These are phyloP conservation scores for Caenorhabditis japonica DNA, from an alignment of 2,888 invertebrate species.

Conservation along the genomic window DNA sequence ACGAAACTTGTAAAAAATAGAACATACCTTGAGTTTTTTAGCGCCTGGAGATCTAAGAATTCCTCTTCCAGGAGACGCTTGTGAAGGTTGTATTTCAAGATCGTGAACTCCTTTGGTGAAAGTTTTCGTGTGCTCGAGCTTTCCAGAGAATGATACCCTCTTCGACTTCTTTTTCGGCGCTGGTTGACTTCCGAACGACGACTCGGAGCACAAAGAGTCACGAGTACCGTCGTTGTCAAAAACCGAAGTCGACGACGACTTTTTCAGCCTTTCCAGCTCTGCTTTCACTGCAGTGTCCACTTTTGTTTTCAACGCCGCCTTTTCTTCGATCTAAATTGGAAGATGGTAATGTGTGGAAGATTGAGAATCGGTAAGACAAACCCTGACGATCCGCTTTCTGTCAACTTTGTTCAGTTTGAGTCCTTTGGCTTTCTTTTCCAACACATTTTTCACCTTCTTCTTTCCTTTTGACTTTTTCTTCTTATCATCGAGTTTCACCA, in stretches of 20 bases:
- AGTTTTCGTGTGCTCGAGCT: conserved; percentile 58
- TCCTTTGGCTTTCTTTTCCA: conserved; percentile 66
- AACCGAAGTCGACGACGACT: conserved; percentile 28
- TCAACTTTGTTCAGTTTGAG: conserved; percentile 63
- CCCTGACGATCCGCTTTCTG: conserved; percentile 61
- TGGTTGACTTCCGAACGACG: conserved; percentile 66
- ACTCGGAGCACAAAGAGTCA: conserved; percentile 60
- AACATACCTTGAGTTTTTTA: conserved; percentile 40
- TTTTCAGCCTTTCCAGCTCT: conserved; percentile 56
- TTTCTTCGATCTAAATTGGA: conserved; percentile 52
- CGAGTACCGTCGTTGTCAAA: conserved; percentile 59
- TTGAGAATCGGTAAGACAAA: conserved; percentile 9
- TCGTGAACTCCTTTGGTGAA: conserved; percentile 60
- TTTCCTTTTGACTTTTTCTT: conserved; percentile 55
- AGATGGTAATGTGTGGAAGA: neutral
- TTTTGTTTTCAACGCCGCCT: conserved; percentile 49
- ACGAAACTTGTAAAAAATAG: too few relatives aligned
- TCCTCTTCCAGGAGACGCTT: conserved; percentile 63
- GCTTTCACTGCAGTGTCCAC: conserved; percentile 57
- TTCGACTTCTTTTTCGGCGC: conserved; percentile 56
- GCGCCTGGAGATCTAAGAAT: conserved; percentile 52
- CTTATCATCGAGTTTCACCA: conserved; percentile 43
- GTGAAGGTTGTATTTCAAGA: conserved; percentile 56
- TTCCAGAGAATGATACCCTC: conserved; percentile 62
- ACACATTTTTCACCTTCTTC: conserved; percentile 64